These are phyloP conservation scores for Aphaenogaster rudis DNA, from an alignment of 1,140 invertebrate species.

Conservation along the genomic window DNA sequence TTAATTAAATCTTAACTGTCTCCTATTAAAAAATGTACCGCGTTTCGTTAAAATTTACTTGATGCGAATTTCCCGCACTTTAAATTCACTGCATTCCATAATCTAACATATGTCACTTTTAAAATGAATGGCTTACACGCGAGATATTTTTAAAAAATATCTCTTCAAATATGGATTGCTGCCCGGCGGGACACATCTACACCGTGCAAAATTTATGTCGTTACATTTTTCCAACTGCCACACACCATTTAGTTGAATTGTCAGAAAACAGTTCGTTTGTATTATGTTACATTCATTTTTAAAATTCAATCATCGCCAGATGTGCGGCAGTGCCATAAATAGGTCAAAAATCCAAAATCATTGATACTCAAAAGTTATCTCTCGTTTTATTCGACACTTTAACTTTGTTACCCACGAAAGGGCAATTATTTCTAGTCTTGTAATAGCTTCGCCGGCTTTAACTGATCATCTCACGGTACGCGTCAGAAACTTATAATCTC, in stretches of 20 bases:
- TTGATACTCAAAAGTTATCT: background rate
- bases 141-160: slow-evolving; percentile 28
- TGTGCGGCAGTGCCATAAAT: background rate
- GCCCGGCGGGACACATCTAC: background rate
- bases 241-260: slow-evolving; percentile 18
- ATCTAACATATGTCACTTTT: slow-evolving; percentile 21
- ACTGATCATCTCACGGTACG: slow-evolving; percentile 15
- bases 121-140: slow-evolving; percentile 8
- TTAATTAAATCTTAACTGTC: background rate
- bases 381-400: background rate
- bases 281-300: slow-evolving; percentile 15
- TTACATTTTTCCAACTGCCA: slow-evolving; percentile 13
- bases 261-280: background rate
- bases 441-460: slow-evolving; percentile 30
- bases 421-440: slow-evolving; percentile 5
- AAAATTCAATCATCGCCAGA: slow-evolving; percentile 1
- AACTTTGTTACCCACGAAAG: background rate
- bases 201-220: slow-evolving; percentile 18
- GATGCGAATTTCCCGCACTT: background rate
- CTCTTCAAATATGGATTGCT: slow-evolving; percentile 37
- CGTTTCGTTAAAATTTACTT: slow-evolving; percentile 12
- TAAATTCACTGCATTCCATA: slow-evolving; percentile 26
- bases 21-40: slow-evolving; percentile 14
- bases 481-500: slow-evolving; percentile 40
- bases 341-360: background rate